phyloP scores from a whole-genome alignment of 1,140 invertebrate genomes.

The Bombus affinis region DNA sequence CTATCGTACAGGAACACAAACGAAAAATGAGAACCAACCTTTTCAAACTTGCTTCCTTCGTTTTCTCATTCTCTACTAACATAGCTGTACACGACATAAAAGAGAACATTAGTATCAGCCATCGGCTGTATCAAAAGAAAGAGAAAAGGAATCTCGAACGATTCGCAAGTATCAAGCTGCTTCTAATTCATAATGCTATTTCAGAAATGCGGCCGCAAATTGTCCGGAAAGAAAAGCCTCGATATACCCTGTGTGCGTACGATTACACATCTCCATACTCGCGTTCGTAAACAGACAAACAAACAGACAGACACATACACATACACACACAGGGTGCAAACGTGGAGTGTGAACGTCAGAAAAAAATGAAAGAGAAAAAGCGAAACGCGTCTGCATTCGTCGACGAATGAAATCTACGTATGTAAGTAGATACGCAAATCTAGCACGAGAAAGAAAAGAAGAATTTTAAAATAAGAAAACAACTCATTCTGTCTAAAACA shows the following conservation, averaged over 20 bases:
- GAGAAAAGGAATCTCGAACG: conserved; percentile 12
- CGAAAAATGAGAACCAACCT: neutral
- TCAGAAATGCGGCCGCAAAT: neutral
- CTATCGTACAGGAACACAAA: conserved; percentile 80
- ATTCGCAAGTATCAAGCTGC: conserved; percentile 14
- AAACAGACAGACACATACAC: neutral
- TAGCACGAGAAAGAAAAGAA: neutral
- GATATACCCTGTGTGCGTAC: neutral
- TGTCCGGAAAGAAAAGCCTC: neutral
- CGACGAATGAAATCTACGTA: conserved; percentile 10
- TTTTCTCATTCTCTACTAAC: conserved; percentile 23
- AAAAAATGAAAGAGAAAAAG: neutral
- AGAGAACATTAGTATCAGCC: conserved; percentile 33
- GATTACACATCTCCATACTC: neutral
- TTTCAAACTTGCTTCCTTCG: neutral
- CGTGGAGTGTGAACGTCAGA: neutral
- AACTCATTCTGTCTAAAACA: conserved; percentile 30
- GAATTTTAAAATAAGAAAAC: neutral
- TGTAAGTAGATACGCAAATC: neutral
- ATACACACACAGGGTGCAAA: neutral
- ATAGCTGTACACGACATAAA: conserved; percentile 34
- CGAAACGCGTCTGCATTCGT: neutral
- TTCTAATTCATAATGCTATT: neutral
- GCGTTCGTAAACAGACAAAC: neutral
- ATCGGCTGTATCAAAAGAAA: conserved; percentile 24